Percentiles rank a stretch among this genome's conserved stretches.
phyloP scores from a whole-genome alignment of 2,888 invertebrate species.

The Aphrophora alni region DNA sequence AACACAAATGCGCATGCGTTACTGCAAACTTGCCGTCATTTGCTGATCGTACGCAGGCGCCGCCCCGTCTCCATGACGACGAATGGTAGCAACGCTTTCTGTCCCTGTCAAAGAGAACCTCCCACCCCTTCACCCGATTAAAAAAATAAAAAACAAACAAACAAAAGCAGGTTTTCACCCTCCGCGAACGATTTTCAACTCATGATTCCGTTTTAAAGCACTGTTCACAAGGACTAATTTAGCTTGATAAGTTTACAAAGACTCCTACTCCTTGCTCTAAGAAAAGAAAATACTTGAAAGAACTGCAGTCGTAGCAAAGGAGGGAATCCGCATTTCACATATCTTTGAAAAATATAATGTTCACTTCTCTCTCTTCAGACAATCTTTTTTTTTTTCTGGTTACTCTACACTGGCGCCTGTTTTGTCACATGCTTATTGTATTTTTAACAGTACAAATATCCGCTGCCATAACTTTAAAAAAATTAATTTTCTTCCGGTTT shows the following conservation, averaged over 20 bases:
- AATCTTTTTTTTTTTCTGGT: neutral
- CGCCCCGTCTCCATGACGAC: constrained; percentile 42
- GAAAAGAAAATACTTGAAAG: constrained; percentile 6
- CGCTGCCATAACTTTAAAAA: neutral
- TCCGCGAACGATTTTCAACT: constrained; percentile 21
- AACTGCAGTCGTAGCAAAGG: constrained; percentile 11
- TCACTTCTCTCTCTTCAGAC: constrained; percentile 20
- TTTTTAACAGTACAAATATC: neutral
- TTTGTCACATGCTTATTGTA: constrained; percentile 1
- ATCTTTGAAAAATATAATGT: constrained; percentile 32
- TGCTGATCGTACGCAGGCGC: constrained; percentile 34
- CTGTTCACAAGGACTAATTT: neutral
- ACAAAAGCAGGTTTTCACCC: neutral
- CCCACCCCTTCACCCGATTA: neutral
- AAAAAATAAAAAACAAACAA: neutral
- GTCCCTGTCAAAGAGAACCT: constrained; percentile 54
- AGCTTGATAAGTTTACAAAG: constrained; percentile 2
- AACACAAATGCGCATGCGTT: constrained; percentile 36
- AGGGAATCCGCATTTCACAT: constrained; percentile 33
- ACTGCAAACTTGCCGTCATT: constrained; percentile 14
- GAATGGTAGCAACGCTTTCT: constrained; percentile 26
- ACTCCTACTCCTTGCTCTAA: neutral
- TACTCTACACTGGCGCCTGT: neutral
- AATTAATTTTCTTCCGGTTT: neutral
- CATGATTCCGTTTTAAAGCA: neutral